Percentiles rank a stretch among this genome's conserved stretches.
Evolutionary conservation across 2,797 vertebrate species (phyloP).

Genomic region (Basileuterus tristriatus): DNA sequence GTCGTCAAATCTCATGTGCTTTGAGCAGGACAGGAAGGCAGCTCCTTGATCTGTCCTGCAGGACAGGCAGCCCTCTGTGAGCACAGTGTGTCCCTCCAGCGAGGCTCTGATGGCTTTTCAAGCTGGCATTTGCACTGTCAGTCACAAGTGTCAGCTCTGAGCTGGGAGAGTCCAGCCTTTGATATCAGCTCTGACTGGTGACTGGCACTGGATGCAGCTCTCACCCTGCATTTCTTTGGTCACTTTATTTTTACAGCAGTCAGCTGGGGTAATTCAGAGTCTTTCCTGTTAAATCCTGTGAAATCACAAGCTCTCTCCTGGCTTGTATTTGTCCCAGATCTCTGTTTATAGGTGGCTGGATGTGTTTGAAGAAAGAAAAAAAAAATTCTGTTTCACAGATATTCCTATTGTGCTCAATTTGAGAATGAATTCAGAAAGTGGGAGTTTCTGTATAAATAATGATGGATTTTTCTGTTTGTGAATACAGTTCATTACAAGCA

Average conservation of each 20-base stretch:
- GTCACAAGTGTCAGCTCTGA: neutral
- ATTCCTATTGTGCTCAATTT: neutral
- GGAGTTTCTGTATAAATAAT: neutral
- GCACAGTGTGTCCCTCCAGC: neutral
- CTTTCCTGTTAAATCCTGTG: neutral
- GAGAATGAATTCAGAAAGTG: neutral
- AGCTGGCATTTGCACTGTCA: neutral
- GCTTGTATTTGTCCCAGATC: neutral
- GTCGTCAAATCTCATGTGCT: neutral
- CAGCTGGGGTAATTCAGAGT: neutral
- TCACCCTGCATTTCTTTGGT: neutral
- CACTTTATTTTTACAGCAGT: neutral
- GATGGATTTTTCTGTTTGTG: neutral
- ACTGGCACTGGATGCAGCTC: fast-evolving
- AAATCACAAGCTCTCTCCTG: neutral
- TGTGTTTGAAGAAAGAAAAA: neutral
- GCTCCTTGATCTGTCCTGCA: neutral
- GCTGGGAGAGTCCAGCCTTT: neutral
- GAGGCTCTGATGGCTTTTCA: neutral
- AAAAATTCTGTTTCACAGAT: neutral
- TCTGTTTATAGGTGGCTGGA: neutral
- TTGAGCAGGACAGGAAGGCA: neutral
- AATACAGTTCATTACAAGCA: neutral
- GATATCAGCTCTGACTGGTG: neutral
- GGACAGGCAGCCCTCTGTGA: neutral